phyloP scores from a whole-genome alignment of 2,888 invertebrate species.

The Scaptomyza polygonia region DNA sequence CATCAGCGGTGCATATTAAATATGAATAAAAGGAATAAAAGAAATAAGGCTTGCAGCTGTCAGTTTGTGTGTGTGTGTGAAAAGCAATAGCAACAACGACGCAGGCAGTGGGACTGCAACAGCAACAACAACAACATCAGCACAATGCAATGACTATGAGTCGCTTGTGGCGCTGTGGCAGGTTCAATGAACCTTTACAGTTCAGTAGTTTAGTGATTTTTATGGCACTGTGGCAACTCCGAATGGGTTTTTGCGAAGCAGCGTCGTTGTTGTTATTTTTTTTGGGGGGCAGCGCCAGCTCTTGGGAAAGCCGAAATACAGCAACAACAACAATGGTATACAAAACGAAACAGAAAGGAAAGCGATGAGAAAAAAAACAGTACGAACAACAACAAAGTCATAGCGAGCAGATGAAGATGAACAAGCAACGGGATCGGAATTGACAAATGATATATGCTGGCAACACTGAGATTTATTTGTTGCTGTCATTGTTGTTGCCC shows the following conservation, averaged over 20 bases:
- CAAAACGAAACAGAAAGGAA: constrained; percentile 53
- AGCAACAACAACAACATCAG: constrained; percentile 26
- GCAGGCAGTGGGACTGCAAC: constrained; percentile 42
- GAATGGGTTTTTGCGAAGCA: constrained; percentile 14
- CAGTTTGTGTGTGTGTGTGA: constrained; percentile 37
- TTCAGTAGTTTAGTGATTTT: constrained; percentile 81
- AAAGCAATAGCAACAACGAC: constrained; percentile 57
- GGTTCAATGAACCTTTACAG: constrained; percentile 80
- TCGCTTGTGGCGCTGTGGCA: constrained; percentile 63
- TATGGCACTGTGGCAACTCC: constrained; percentile 64
- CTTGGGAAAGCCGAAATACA: constrained; percentile 47
- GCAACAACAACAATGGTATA: constrained; percentile 56
- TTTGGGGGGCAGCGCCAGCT: constrained; percentile 38
- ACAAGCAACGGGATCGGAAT: neutral
- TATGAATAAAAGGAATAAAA: constrained; percentile 48
- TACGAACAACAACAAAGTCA: constrained; percentile 36
- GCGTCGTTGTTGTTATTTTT: neutral
- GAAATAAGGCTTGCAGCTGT: constrained; percentile 38
- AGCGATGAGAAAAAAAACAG: constrained; percentile 64
- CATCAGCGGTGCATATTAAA: constrained; percentile 76
- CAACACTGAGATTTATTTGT: constrained; percentile 38
- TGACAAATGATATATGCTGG: constrained; percentile 66
- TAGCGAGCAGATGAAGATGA: neutral
- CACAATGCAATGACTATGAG: constrained; percentile 57
- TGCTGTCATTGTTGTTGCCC: constrained; percentile 14